A percentile compares a stretch with the other conserved stretches of the same genome.
Conservation (phyloP, 1,140 invertebrate genomes). For the Sycophila sp. region DNA sequence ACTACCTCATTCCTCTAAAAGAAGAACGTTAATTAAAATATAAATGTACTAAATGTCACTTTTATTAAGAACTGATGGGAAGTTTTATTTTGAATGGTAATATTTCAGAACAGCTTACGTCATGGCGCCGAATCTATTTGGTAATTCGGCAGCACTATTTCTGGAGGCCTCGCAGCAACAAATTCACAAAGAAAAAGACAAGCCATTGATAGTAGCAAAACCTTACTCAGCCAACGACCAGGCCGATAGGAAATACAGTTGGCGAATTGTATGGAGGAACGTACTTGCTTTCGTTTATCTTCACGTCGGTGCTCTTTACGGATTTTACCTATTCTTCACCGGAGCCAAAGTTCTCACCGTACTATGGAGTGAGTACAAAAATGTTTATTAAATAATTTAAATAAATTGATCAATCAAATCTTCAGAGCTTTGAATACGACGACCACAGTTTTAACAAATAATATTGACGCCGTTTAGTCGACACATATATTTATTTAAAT, state of each 20-base stretch:
- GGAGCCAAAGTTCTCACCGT: constrained; percentile 64
- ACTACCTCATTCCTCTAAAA: too few species aligned
- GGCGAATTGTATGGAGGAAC: constrained; percentile 79
- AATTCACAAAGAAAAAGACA: constrained; percentile 51
- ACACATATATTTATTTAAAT: too few species aligned
- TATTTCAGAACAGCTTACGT: too few species aligned
- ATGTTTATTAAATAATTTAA: too few species aligned
- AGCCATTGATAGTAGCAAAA: constrained; percentile 36
- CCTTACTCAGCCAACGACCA: constrained; percentile 43
- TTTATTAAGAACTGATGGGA: too few species aligned
- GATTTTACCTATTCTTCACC: constrained; percentile 69
- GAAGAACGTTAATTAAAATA: too few species aligned
- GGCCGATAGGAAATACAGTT: constrained; percentile 59
- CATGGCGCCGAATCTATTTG: constrained; percentile 67
- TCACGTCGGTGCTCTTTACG: constrained; percentile 72
- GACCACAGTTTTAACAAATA: too few species aligned
- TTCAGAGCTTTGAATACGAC: not conserved
- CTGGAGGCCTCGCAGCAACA: constrained; percentile 61
- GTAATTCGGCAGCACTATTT: constrained; percentile 59
- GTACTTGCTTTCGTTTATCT: constrained; percentile 75
- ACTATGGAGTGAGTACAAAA: constrained; percentile 67
- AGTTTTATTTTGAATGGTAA: too few species aligned
- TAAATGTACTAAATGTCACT: too few species aligned
- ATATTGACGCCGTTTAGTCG: too few species aligned
- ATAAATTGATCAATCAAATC: not conserved